Conservation (phyloP, 2,888 invertebrate species). For the Maniola hyperantus region DNA sequence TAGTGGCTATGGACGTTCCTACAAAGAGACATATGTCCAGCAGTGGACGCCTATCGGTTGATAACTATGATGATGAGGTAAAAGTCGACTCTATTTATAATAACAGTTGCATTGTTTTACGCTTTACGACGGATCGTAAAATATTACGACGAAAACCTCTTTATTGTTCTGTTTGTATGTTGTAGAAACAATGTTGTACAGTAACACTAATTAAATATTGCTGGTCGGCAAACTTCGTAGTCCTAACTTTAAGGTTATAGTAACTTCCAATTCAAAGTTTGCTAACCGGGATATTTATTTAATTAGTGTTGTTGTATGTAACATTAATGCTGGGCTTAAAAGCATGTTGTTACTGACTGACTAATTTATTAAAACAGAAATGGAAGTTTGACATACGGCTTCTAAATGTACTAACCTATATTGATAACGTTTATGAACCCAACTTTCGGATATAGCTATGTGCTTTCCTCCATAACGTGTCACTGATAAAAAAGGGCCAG, state of each 20-base stretch:
- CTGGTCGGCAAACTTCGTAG: slow-evolving; percentile 8
- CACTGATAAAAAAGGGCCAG: background rate
- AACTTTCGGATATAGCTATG: no score
- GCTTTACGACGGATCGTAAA: slow-evolving; percentile 29
- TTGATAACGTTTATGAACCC: no score
- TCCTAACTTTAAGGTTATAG: slow-evolving; percentile 13
- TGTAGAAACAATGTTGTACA: slow-evolving; percentile 17
- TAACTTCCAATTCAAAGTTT: slow-evolving; percentile 14
- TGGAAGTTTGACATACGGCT: no score
- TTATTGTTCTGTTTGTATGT: slow-evolving; percentile 24
- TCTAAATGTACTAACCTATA: no score
- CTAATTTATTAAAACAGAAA: background rate
- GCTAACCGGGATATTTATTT: slow-evolving; percentile 5
- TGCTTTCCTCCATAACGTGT: no score
- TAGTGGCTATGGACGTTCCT: no score
- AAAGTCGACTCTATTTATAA: no score
- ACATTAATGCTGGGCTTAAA: background rate
- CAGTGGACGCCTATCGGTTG: no score
- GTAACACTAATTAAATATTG: slow-evolving; percentile 16
- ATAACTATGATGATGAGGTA: no score
- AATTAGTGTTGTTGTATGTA: slow-evolving; percentile 7
- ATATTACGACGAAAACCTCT: slow-evolving; percentile 21
- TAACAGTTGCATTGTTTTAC: slow-evolving; percentile 26
- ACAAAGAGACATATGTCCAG: no score
- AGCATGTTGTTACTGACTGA: background rate